phyloP scores from a whole-genome alignment of 2,113 vertebrate species.

The Paralichthys olivaceus region DNA sequence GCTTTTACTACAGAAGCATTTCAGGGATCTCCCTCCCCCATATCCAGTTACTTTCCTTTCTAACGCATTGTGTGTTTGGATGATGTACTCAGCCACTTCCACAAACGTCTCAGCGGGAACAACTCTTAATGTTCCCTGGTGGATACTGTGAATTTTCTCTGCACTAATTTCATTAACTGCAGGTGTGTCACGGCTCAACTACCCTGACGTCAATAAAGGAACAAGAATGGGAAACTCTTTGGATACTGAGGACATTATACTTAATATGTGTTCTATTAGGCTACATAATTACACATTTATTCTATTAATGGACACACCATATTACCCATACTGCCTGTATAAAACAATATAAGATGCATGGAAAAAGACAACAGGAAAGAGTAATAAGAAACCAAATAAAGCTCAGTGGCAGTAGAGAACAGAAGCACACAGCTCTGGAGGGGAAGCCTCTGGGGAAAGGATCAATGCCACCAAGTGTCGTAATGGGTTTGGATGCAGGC shows the following conservation, averaged over 20 bases:
- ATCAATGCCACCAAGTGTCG: conserved; percentile 78
- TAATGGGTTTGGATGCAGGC: conserved; percentile 78
- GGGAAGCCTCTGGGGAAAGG: conserved; percentile 75
- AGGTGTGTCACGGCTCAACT: conserved; percentile 61
- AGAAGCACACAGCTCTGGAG: conserved; percentile 56
- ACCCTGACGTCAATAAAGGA: conserved; percentile 47
- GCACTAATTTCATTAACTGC: conserved; percentile 74
- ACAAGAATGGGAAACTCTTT: conserved; percentile 31
- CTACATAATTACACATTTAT: conserved; percentile 45
- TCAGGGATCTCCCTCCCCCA: conserved; percentile 20
- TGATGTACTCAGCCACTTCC: conserved; percentile 56
- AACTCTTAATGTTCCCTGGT: conserved; percentile 67
- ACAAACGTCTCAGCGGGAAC: conserved; percentile 59
- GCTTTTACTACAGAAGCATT: conserved; percentile 23
- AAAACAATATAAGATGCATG: conserved; percentile 21
- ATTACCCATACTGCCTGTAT: background rate
- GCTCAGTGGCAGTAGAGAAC: conserved; percentile 38
- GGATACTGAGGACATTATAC: conserved; percentile 16
- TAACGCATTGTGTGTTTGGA: conserved; percentile 35
- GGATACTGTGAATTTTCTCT: conserved; percentile 58
- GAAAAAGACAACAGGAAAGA: conserved; percentile 35
- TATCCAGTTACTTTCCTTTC: conserved; percentile 50
- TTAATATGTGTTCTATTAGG: conserved; percentile 37
- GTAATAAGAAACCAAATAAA: conserved; percentile 52
- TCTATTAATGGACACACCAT: conserved; percentile 18